These are phyloP conservation scores for Pentamera pediparva DNA, from an alignment of 53 echinoderm and acorn worm species.

Conservation along the genomic window DNA sequence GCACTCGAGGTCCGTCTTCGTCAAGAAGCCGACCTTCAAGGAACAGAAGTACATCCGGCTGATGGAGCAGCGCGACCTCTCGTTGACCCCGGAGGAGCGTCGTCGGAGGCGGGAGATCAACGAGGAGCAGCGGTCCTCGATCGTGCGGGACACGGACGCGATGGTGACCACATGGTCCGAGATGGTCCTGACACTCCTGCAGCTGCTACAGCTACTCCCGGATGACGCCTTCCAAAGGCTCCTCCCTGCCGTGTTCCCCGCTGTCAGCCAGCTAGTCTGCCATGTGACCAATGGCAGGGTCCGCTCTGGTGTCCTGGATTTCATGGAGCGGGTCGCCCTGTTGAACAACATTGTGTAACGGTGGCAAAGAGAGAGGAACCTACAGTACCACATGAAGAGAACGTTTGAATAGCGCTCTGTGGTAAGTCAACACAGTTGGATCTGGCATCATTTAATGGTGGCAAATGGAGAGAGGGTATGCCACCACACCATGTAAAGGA, in stretches of 20 bases:
- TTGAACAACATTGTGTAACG: slow-evolving; percentile 71
- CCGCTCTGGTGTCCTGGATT: slow-evolving; percentile 82
- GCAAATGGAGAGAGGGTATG: too few relatives aligned
- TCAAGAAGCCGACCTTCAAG: slow-evolving; percentile 95
- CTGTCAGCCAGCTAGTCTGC: slow-evolving; percentile 82
- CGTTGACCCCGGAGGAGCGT: slow-evolving; percentile 61
- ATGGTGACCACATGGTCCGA: slow-evolving; percentile 86
- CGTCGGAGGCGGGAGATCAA: slow-evolving; percentile 83
- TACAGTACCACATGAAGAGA: too few relatives aligned
- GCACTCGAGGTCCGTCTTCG: slow-evolving; percentile 87
- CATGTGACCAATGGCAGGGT: slow-evolving; percentile 79
- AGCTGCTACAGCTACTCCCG: slow-evolving; percentile 79
- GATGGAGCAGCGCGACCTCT: slow-evolving; percentile 39
- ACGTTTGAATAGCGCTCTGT: too few relatives aligned
- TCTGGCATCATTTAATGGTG: too few relatives aligned
- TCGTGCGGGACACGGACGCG: slow-evolving; percentile 71
- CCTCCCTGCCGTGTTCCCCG: slow-evolving; percentile 82
- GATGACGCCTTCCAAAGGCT: slow-evolving; percentile 71
- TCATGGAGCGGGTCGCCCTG: slow-evolving; percentile 89
- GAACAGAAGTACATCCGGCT: slow-evolving; percentile 78
- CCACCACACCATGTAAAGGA: too few relatives aligned
- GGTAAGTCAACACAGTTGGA: too few relatives aligned
- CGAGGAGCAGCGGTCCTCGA: slow-evolving; percentile 72
- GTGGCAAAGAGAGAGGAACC: too few relatives aligned
- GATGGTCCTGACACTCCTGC: slow-evolving; percentile 91